Conservation (phyloP, 2,797 vertebrate genomes). For the Cottoperca gobio region DNA sequence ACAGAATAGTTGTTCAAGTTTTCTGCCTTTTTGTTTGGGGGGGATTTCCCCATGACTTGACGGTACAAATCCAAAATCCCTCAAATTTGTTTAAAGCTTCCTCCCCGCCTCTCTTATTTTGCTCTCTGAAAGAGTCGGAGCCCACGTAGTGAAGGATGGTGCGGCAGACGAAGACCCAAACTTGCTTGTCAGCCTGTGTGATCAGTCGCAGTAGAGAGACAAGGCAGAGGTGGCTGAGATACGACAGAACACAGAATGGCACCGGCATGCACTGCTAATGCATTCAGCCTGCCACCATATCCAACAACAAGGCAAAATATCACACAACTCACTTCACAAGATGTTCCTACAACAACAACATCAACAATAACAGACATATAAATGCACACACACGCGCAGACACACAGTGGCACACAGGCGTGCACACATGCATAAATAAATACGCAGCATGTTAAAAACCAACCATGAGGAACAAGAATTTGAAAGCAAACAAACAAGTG, state of each 20-base stretch:
- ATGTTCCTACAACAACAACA: slow-evolving; percentile 79
- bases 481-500: slow-evolving; percentile 80
- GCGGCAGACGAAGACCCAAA: slow-evolving; percentile 78
- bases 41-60: slow-evolving; percentile 65
- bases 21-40: slow-evolving; percentile 28
- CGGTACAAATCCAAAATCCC: slow-evolving; percentile 55
- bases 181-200: slow-evolving; percentile 83
- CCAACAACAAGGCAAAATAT: slow-evolving; percentile 83
- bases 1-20: slow-evolving; percentile 40
- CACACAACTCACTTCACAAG: slow-evolving; percentile 82
- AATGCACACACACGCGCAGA: slow-evolving; percentile 38
- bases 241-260: slow-evolving; percentile 80
- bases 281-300: slow-evolving; percentile 82
- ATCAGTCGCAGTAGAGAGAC: slow-evolving; percentile 78
- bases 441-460: slow-evolving; percentile 68
- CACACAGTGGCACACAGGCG: slow-evolving; percentile 62
- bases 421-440: slow-evolving; percentile 79
- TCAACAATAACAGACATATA: slow-evolving; percentile 71
- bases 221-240: slow-evolving; percentile 79
- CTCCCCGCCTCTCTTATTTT: slow-evolving; percentile 54
- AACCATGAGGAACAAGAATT: slow-evolving; percentile 69
- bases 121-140: slow-evolving; percentile 66
- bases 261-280: slow-evolving; percentile 74
- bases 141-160: slow-evolving; percentile 63
- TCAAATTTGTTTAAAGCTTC: slow-evolving; percentile 72